These are phyloP conservation scores for Scaptodrosophila lebanonensis DNA, from an alignment of 1,140 invertebrate genomes.

Conservation along the genomic window DNA sequence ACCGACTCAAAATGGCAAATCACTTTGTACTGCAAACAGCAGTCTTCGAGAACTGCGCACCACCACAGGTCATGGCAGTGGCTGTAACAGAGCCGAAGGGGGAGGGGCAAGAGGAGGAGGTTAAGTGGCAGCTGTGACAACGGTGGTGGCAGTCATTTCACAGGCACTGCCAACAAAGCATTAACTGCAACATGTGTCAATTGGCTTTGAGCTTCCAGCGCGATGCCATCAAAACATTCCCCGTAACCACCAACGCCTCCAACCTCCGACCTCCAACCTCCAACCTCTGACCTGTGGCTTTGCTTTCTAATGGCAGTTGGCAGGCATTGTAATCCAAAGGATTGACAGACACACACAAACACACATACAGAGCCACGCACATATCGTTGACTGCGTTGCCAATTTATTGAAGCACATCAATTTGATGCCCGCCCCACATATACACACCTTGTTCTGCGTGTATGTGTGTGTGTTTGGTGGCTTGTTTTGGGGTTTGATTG, in stretches of 20 bases:
- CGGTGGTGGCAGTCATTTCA: slow-evolving; percentile 11
- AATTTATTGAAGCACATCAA: slow-evolving; percentile 44
- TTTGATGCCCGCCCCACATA: no score
- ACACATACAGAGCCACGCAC: slow-evolving; percentile 2
- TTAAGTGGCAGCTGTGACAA: no score
- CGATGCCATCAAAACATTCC: no score
- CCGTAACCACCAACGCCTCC: no score
- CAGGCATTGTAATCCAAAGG: no score
- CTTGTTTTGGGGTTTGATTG: neutral
- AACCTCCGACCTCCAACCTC: no score
- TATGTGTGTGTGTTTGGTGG: no score
- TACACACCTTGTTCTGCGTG: no score
- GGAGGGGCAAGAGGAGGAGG: no score
- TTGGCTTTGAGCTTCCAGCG: slow-evolving; percentile 25
- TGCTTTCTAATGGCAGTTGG: slow-evolving; percentile 1
- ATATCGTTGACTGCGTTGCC: slow-evolving; percentile 13
- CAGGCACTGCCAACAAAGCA: slow-evolving; percentile 5
- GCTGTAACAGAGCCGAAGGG: no score
- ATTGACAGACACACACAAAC: slow-evolving; percentile 5
- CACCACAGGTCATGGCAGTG: neutral
- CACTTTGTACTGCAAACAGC: slow-evolving; percentile 48
- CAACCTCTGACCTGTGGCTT: slow-evolving; percentile 4
- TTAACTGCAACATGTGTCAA: slow-evolving; percentile 53
- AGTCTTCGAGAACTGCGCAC: neutral
- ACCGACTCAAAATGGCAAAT: slow-evolving; percentile 42